Evolutionary conservation across 92 coral and sea anemone species (phyloP).

Genomic region (Phenganax marumi): DNA sequence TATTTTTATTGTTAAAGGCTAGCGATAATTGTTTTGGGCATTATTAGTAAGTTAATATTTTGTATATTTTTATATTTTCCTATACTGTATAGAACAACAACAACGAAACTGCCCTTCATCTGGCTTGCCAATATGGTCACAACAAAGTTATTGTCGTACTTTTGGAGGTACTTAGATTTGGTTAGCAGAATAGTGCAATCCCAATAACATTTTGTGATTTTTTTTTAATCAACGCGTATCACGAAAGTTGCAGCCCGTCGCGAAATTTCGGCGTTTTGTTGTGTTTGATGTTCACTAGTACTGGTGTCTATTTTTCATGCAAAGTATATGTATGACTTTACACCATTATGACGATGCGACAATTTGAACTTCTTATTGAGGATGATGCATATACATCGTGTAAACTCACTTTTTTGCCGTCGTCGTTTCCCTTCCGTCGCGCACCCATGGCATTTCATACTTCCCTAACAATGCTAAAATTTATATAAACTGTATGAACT

Average conservation of each 20-base stretch:
- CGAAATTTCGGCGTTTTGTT: background rate
- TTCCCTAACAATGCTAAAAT: no score
- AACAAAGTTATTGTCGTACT: slow-evolving; percentile 90
- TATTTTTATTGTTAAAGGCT: no score
- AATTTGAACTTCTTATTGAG: no score
- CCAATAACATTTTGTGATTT: background rate
- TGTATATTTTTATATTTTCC: background rate
- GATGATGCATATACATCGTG: no score
- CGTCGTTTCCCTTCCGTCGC: no score
- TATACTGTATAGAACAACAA: slow-evolving; percentile 72
- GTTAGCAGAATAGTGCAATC: no score
- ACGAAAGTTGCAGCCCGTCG: background rate
- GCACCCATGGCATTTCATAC: no score
- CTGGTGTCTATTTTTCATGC: no score
- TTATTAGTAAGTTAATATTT: background rate
- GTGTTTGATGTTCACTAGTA: background rate
- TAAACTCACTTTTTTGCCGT: no score
- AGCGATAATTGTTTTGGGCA: background rate
- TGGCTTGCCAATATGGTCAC: slow-evolving; percentile 89
- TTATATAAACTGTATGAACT: no score
- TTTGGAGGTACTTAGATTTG: slow-evolving; percentile 64
- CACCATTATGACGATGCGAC: no score
- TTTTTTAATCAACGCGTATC: background rate
- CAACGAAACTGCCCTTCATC: slow-evolving; percentile 88
- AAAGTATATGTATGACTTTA: no score